Evolutionary conservation across 2,797 vertebrate species (phyloP).

Genomic region (Mareca strepera): DNA sequence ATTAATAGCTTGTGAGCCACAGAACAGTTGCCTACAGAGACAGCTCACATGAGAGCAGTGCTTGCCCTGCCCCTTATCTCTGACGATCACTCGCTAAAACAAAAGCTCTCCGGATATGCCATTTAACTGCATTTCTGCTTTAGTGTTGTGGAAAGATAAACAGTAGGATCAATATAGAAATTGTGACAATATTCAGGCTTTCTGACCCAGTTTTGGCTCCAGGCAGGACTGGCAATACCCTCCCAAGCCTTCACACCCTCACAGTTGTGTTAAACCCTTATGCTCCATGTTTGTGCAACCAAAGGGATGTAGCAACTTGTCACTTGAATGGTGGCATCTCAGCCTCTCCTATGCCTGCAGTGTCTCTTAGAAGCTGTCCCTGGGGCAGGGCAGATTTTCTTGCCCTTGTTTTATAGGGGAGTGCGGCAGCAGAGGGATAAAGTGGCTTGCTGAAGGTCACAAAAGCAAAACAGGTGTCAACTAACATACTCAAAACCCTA

Average conservation of each 20-base stretch:
- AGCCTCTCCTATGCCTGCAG: not conserved
- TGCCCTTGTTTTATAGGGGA: not conserved
- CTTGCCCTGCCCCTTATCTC: conserved; percentile 18
- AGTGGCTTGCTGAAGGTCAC: not conserved
- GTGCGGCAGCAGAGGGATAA: not conserved
- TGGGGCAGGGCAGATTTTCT: rapidly evolving
- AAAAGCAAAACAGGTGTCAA: not conserved
- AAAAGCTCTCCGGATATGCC: not conserved
- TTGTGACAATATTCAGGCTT: not conserved
- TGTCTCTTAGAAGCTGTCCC: not conserved
- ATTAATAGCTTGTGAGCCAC: conserved; percentile 19
- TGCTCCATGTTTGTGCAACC: not conserved
- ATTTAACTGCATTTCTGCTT: not conserved
- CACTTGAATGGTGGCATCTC: rapidly evolving
- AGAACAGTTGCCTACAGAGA: not conserved
- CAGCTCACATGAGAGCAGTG: not conserved
- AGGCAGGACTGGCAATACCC: not conserved
- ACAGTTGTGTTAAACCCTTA: rapidly evolving
- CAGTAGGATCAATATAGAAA: not conserved
- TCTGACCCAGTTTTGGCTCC: not conserved
- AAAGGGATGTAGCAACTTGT: not conserved
- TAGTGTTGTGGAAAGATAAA: not conserved
- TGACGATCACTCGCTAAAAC: not conserved
- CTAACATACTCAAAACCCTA: not conserved
- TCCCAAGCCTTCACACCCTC: not conserved